These are phyloP conservation scores for Sminthurinus aureus DNA, from an alignment of 2,888 invertebrate genomes.

Conservation along the genomic window DNA sequence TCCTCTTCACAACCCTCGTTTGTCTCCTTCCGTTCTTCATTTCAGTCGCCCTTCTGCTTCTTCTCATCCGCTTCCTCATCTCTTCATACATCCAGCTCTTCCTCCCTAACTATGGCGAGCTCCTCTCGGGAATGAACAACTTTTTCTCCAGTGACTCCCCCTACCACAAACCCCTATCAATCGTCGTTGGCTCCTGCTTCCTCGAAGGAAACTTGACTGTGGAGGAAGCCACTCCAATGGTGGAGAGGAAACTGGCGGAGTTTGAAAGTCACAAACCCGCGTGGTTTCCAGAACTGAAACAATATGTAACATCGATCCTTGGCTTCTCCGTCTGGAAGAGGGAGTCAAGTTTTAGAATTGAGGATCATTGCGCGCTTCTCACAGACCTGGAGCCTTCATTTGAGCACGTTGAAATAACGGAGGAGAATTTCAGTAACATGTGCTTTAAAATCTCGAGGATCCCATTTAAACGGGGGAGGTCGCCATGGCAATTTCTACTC, in stretches of 20 bases:
- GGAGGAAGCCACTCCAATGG: neutral
- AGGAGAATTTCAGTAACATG: neutral
- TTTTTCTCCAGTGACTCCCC: neutral
- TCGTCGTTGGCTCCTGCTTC: neutral
- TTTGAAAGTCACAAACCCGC: neutral
- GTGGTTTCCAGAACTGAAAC: neutral
- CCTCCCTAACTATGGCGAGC: neutral
- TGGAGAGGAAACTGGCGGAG: neutral
- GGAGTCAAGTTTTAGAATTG: neutral
- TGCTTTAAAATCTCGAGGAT: neutral
- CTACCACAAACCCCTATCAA: neutral
- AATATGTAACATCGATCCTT: neutral
- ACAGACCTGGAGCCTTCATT: neutral
- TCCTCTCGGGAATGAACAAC: neutral
- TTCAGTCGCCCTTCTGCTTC: neutral
- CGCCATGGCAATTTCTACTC: neutral
- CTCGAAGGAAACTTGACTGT: neutral
- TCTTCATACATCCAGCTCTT: neutral
- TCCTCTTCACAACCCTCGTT: neutral
- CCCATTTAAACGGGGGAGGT: neutral
- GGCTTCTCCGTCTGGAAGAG: neutral
- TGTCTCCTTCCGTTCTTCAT: neutral
- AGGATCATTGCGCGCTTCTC: neutral
- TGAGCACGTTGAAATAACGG: too few species aligned
- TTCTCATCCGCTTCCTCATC: neutral